Base-by-base conservation (phyloP, 2,888 invertebrate species). In the Chaetogeoica ovagalla region DNA sequence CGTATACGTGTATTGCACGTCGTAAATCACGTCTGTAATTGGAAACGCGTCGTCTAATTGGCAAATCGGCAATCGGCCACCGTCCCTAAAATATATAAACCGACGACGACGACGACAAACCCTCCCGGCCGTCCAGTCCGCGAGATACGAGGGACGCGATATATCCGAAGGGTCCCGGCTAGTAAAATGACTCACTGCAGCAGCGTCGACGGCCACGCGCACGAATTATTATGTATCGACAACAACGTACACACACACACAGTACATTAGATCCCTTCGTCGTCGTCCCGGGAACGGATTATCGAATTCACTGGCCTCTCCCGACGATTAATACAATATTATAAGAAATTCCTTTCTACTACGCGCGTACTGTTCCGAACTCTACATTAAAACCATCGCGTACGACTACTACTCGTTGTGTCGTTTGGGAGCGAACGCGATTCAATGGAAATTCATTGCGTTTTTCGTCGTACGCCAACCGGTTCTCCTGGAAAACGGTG, bases 151-250 rank as follows among this genome's bases (percentile, higher is more conserved):
- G 66, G 23, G n/a, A n/a, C 9, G 19, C 19, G 39, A 23, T 8
- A 43, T 30, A 30, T 30, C 30, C 23, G 3, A 23, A 75, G 75
- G 75, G 75, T 66, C 57, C 21, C 11, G 39, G 3, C 48, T 1
- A 30, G 30, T 4, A 75, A n/a, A 75, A 75, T 75, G 75, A 75
- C 75, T 75, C 75, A 75, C 39, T 52, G 65, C 30, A n/a, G n/a
- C n/a, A n/a, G n/a, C n/a, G n/a, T n/a, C n/a, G 17, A 0, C 23
- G 4, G 13, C 19, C 9, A 39, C 19, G 73, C n/a, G 15, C 30
- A 52, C 60, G 30, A 73, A 73, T 73, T 52, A 62, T 8, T 30
- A n/a, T n/a, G n/a, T 73, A 62, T 19, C 11, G 48, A 48, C 13
- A 30, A 30, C 30, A 30, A 30, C 30, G 30, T 30, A 30, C 30